phyloP scores from a whole-genome alignment of 2,113 vertebrate species.

The Tupaia tana region DNA sequence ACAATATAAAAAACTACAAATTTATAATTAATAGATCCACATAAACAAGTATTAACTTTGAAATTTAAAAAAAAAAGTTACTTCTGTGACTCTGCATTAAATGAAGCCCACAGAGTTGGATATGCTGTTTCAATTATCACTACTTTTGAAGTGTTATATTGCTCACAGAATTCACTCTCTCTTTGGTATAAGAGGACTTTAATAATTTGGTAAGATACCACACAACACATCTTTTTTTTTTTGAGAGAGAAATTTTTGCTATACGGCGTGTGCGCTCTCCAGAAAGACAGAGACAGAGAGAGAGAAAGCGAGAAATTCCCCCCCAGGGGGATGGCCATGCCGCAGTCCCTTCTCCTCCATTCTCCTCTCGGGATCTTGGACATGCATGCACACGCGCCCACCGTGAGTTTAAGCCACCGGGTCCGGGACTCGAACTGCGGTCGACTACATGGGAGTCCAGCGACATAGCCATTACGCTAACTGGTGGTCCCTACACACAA shows the following conservation, averaged over 20 bases:
- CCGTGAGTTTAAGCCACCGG: too few relatives aligned
- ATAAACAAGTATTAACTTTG: neutral
- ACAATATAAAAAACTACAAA: neutral
- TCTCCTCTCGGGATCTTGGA: too few relatives aligned
- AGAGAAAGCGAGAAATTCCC: too few relatives aligned
- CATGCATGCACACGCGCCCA: too few relatives aligned
- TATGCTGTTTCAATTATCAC: neutral
- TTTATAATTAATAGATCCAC: neutral
- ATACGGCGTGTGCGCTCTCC: too few relatives aligned
- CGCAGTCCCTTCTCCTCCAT: too few relatives aligned
- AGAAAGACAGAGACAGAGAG: too few relatives aligned
- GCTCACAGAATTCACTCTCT: neutral
- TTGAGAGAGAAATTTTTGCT: too few relatives aligned
- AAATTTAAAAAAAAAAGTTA: neutral
- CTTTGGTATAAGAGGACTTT: neutral
- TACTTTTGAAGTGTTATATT: neutral
- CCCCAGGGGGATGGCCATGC: too few relatives aligned
- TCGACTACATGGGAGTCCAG: too few relatives aligned
- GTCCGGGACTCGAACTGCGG: too few relatives aligned
- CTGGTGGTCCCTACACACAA: neutral
- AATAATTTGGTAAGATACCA: neutral
- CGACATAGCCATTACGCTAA: too few relatives aligned
- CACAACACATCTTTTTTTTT: neutral
- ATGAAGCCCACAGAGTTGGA: neutral
- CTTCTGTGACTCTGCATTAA: neutral